phyloP scores from a whole-genome alignment of 2,888 invertebrate species.

The Ichneumoninae sp. region DNA sequence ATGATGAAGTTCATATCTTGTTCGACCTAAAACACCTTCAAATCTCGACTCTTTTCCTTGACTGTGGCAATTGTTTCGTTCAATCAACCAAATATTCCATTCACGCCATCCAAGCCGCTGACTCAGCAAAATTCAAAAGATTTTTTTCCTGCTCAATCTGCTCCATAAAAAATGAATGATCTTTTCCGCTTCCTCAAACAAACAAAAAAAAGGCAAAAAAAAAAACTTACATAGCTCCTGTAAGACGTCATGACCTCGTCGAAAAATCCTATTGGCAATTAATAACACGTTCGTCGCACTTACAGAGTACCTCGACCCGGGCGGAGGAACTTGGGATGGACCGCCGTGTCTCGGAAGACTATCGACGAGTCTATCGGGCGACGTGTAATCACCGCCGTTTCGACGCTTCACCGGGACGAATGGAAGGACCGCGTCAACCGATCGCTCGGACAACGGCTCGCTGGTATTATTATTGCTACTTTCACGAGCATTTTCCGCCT shows the following conservation, averaged over 20 bases:
- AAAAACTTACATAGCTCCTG: constrained; percentile 81
- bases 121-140: not conserved
- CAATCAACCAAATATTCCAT: not conserved
- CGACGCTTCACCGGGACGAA: constrained; percentile 48
- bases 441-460: constrained; percentile 46
- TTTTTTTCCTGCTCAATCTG: not conserved
- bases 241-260: constrained; percentile 78
- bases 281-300: constrained; percentile 52
- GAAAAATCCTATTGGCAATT: constrained; percentile 53
- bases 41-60: too few species aligned
- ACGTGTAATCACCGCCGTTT: not conserved
- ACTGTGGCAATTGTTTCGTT: too few species aligned
- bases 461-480: constrained; percentile 24
- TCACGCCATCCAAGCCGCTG: not conserved
- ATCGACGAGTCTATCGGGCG: not conserved
- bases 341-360: not conserved
- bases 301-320: constrained; percentile 3
- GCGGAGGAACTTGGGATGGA: not conserved
- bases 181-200: not conserved
- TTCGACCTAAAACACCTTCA: too few species aligned
- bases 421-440: constrained; percentile 59
- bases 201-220: not conserved
- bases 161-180: not conserved
- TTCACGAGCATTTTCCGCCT: constrained; percentile 55
- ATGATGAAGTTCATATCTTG: too few species aligned